These are phyloP conservation scores for Acanthurus lineatus DNA, from an alignment of 2,797 vertebrate species.

Conservation along the genomic window DNA sequence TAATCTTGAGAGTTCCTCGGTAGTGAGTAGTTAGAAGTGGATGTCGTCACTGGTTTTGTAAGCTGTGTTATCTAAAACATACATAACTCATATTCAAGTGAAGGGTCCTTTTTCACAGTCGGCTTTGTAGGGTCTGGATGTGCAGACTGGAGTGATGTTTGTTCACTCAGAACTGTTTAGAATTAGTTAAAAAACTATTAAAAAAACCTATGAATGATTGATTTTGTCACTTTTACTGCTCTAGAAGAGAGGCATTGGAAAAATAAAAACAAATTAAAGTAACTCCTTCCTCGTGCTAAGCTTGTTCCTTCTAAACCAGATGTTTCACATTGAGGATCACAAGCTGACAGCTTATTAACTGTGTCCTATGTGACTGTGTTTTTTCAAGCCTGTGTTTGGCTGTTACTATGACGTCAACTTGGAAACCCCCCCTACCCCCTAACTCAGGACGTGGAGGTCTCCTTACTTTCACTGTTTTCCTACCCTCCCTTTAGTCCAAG, in stretches of 20 bases:
- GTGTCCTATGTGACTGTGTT: conserved; percentile 21
- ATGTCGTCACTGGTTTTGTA: conserved; percentile 31
- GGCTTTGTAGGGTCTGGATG: background rate
- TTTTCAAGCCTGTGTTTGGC: conserved; percentile 59
- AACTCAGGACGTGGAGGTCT: conserved; percentile 38
- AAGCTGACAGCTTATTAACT: conserved; percentile 42
- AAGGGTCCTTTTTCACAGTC: background rate
- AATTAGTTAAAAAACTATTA: background rate
- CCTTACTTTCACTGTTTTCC: conserved; percentile 51
- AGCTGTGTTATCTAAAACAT: background rate
- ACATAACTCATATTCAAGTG: background rate
- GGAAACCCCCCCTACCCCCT: conserved; percentile 25
- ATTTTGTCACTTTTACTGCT: background rate
- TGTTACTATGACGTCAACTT: conserved; percentile 70
- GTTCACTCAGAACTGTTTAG: background rate
- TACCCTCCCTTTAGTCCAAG: conserved; percentile 33
- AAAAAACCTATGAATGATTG: background rate
- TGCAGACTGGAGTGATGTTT: conserved; percentile 1
- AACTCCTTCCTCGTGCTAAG: conserved; percentile 7
- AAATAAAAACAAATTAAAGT: background rate
- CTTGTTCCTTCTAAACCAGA: conserved; percentile 39
- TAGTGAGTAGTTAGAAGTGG: conserved; percentile 3
- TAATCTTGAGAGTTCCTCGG: background rate
- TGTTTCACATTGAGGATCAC: conserved; percentile 36
- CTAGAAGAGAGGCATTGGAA: background rate